A percentile compares a stretch with the other conserved stretches of the same genome.
Evolutionary conservation across 2,113 vertebrate species (phyloP).

Genomic region (Fukomys damarensis): DNA sequence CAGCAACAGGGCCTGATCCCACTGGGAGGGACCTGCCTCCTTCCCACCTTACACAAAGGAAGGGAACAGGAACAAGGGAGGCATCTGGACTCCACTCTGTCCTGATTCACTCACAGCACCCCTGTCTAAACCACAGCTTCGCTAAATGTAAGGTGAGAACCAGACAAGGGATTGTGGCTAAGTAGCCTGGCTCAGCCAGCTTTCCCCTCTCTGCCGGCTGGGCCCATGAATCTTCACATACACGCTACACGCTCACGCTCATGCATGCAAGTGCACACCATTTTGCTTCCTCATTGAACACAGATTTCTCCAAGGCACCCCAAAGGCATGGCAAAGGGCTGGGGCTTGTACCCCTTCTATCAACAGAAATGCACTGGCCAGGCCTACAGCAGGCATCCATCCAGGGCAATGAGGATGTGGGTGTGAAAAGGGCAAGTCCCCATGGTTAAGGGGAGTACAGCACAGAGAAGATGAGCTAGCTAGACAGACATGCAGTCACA

Average conservation of each 20-base stretch:
- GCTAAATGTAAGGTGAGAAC: not conserved
- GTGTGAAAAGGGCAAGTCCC: not conserved
- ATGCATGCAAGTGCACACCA: not conserved
- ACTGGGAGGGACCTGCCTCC: not conserved
- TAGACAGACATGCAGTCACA: not conserved
- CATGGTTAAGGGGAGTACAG: not conserved
- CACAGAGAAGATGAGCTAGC: not conserved
- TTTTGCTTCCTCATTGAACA: not conserved
- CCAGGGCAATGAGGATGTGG: not conserved
- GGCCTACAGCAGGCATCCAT: not conserved
- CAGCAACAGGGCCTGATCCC: not conserved
- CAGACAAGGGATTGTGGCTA: not conserved
- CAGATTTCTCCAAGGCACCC: not conserved
- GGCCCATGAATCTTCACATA: not conserved
- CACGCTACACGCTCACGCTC: not conserved
- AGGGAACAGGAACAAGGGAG: not conserved
- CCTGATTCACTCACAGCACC: not conserved
- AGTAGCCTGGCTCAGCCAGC: not conserved
- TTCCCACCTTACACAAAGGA: not conserved
- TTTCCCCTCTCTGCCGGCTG: not conserved
- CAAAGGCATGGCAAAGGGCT: not conserved
- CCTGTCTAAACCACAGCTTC: not conserved
- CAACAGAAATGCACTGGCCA: not conserved
- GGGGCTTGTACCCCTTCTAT: not conserved
- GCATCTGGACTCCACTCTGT: not conserved